phyloP scores from a whole-genome alignment of 2,888 invertebrate genomes.

The Chromoteleia sp. region DNA sequence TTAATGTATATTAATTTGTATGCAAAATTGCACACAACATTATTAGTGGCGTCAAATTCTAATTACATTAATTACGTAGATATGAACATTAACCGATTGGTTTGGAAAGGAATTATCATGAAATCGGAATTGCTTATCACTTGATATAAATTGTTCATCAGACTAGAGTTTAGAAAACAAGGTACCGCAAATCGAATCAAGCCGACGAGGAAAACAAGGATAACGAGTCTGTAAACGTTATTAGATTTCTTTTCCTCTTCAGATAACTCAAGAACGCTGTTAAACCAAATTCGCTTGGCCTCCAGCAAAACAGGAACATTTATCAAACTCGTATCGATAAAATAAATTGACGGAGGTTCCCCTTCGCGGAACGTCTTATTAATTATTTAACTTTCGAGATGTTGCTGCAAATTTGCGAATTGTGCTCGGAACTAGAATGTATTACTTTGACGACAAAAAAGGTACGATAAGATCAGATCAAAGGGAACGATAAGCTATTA shows the following conservation, averaged over 20 bases:
- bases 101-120: conserved; percentile 6
- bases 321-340: conserved; percentile 78
- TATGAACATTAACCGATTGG: conserved; percentile 1
- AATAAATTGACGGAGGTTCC: conserved; percentile 73
- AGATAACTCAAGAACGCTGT: conserved; percentile 69
- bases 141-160: conserved; percentile 40
- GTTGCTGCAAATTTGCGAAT: conserved; percentile 53
- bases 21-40: too few species aligned
- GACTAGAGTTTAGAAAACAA: conserved; percentile 60
- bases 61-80: too few species aligned
- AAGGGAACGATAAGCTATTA: conserved; percentile 61
- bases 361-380: conserved; percentile 40
- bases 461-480: conserved; percentile 57
- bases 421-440: conserved; percentile 30
- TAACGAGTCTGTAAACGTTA: conserved; percentile 75
- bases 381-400: conserved; percentile 59
- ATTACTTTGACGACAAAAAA: conserved; percentile 55
- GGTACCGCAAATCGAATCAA: conserved; percentile 69
- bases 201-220: conserved; percentile 72
- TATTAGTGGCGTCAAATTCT: too few species aligned
- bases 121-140: conserved; percentile 40
- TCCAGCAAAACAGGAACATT: conserved; percentile 75
- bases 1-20: too few species aligned
- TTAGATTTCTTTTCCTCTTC: conserved; percentile 77
- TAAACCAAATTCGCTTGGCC: conserved; percentile 64